A percentile compares a stretch with the other conserved stretches of the same genome.
Conservation (phyloP, 1,140 invertebrate genomes). For the Hormaphis cornu region DNA sequence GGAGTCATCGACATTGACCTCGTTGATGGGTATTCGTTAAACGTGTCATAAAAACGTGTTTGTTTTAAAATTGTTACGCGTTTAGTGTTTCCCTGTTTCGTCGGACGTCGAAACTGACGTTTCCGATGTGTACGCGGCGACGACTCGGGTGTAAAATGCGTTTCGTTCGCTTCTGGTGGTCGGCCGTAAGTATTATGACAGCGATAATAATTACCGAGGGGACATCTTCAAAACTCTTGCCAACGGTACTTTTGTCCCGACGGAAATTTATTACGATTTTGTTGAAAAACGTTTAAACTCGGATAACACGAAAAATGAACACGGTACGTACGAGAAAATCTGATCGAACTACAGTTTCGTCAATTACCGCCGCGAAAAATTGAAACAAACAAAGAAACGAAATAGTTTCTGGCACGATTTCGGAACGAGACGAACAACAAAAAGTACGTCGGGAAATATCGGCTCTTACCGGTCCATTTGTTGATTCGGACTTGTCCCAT, state of each 20-base stretch:
- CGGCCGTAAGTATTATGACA: too few relatives aligned
- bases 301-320: too few relatives aligned
- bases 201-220: too few relatives aligned
- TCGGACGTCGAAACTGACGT: not conserved
- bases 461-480: not conserved
- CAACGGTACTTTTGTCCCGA: too few relatives aligned
- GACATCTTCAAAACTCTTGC: too few relatives aligned
- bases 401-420: conserved; percentile 22
- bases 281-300: not conserved
- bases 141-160: too few relatives aligned
- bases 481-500: not conserved
- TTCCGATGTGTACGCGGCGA: too few relatives aligned
- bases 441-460: conserved; percentile 19
- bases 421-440: not conserved
- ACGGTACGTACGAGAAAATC: too few relatives aligned
- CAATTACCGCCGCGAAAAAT: not conserved
- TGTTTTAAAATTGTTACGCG: not conserved
- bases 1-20: not conserved
- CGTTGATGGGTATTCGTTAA: not conserved
- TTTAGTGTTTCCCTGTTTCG: not conserved
- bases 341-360: too few relatives aligned
- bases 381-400: not conserved
- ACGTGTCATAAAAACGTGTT: not conserved
- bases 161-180: too few relatives aligned
- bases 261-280: too few relatives aligned